A percentile compares a stretch with the other conserved stretches of the same genome.
Evolutionary conservation across 2,797 vertebrate genomes (phyloP).

Genomic region (Ataeniobius toweri): DNA sequence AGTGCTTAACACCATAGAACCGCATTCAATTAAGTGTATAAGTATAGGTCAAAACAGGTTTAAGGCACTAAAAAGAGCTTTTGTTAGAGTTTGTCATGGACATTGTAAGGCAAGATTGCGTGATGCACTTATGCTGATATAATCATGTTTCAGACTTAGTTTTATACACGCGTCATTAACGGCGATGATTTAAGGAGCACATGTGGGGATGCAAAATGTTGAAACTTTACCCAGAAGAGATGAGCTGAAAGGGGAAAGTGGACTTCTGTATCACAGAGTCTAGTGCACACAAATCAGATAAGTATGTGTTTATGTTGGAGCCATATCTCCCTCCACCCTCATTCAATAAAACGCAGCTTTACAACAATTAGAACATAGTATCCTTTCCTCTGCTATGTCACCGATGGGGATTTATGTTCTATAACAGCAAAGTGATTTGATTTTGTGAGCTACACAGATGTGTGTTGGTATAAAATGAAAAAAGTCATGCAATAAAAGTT

Average conservation of each 20-base stretch:
- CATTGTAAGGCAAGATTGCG: conserved; percentile 16
- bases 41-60: neutral
- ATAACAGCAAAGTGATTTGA: conserved; percentile 52
- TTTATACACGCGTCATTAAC: conserved; percentile 39
- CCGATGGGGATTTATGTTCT: conserved; percentile 51
- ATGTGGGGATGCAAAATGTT: conserved; percentile 47
- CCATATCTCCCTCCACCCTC: conserved; percentile 53
- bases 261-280: conserved; percentile 64
- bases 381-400: conserved; percentile 50
- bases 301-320: conserved; percentile 74
- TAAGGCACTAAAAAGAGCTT: neutral
- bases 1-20: neutral
- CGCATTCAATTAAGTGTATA: neutral
- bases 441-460: conserved; percentile 45
- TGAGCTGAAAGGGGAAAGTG: conserved; percentile 57
- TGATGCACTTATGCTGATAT: conserved; percentile 23
- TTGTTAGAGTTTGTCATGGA: conserved; percentile 1
- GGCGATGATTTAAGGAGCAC: conserved; percentile 39
- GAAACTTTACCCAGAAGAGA: conserved; percentile 43
- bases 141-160: conserved; percentile 17
- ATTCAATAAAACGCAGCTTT: conserved; percentile 70
- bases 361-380: conserved; percentile 68
- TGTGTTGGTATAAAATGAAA: neutral
- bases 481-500: conserved; percentile 43
- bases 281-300: conserved; percentile 64